A percentile compares a stretch with the other conserved stretches of the same genome.
Conservation (phyloP, 2,888 invertebrate species). For the Mimachlamys varia region DNA sequence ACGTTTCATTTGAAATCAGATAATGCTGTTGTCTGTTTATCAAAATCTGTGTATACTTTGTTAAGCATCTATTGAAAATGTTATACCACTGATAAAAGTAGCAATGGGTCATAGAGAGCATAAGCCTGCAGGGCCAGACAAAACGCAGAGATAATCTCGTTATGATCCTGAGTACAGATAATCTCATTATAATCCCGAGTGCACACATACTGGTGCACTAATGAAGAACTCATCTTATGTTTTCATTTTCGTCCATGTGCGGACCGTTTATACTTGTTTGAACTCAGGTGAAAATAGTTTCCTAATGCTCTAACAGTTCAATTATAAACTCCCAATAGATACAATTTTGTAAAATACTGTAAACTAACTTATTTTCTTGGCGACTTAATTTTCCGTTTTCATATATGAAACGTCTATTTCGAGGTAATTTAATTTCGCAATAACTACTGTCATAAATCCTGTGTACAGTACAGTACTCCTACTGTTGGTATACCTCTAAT, state of each 20-base stretch:
- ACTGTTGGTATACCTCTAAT: too few relatives aligned
- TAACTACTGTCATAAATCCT: too few relatives aligned
- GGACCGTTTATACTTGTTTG: not conserved
- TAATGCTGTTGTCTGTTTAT: not conserved
- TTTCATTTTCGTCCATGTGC: not conserved
- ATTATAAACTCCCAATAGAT: not conserved
- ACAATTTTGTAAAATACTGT: not conserved
- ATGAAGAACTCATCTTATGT: not conserved
- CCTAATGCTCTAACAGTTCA: not conserved
- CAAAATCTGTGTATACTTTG: not conserved
- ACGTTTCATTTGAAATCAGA: not conserved
- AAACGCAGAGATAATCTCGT: too few relatives aligned
- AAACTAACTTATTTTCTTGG: too few relatives aligned
- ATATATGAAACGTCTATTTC: too few relatives aligned
- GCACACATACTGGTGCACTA: not conserved
- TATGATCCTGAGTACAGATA: too few relatives aligned
- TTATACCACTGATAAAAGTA: not conserved
- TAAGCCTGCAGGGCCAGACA: not conserved
- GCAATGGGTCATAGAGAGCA: not conserved
- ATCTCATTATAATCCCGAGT: not conserved
- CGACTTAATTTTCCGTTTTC: too few relatives aligned
- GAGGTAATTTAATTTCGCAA: too few relatives aligned
- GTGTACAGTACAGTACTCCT: too few relatives aligned
- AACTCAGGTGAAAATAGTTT: not conserved
- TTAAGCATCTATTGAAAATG: not conserved